Base-by-base conservation (phyloP, 2,888 invertebrate genomes). In the Scaptomyza caliginosa region DNA sequence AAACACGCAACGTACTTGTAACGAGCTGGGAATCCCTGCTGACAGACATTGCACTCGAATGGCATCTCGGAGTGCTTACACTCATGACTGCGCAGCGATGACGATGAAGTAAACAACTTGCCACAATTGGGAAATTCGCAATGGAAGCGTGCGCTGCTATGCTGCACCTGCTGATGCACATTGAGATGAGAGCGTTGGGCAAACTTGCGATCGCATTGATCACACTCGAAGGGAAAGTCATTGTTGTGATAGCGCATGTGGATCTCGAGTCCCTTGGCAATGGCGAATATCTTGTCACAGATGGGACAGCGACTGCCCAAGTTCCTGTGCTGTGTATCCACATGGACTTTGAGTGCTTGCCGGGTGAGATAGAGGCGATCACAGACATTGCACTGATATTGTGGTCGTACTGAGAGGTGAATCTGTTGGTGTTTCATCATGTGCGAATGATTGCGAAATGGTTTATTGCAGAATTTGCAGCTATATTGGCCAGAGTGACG, bases 81-180 rank as follows among this genome's bases (percentile, higher is more conserved):
- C 57, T 89, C 87, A 52, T 89, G 88, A 74, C 77, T 81, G 4
- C 88, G 67, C 10, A 88, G 52, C 4, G 88, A 77, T n/a, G 85
- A 55, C 1, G 86, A 82, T 3, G 88, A 88, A 3, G 77, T 88
- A 21, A 89, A 88, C 10, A 71, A 67, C 58, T 82, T 87, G 10
- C 72, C 77, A 50, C 88, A 88, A 21, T 55, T 62, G n/a, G 68
- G 67, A 63, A 71, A 82, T 5, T 73, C 74, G 19, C 88, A 89
- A 2, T 67, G 60, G 19, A 78, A 89, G 3, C 89, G 81, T 7
- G 77, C 65, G 30, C 74, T 71, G 17, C 76, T 77, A 45, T 89
- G 89, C 28, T 77, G 71, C 2, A 88, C 82, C 59, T 80, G 77
- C 34, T 64, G 68, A 42, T 89, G 89, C 0, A 88, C 68, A 17